Base-by-base conservation (phyloP, 2,888 invertebrate genomes). In the Drosophila infuscata region DNA sequence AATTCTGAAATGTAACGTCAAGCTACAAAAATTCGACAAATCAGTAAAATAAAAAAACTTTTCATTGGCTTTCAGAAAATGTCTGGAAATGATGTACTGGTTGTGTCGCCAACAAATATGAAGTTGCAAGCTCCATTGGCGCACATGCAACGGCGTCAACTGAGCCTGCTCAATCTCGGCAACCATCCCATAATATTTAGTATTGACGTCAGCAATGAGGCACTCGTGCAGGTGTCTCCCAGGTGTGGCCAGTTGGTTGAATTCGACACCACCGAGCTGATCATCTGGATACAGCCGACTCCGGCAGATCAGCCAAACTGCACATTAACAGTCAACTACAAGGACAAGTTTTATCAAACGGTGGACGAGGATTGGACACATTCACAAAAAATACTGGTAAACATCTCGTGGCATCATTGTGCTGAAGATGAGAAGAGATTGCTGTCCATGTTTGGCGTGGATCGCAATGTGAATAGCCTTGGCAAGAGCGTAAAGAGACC, bases 201-300 rank as follows among this genome's bases (percentile, higher is more conserved):
- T 8, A 32, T 79, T 3, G 33, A 48, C 2, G 1, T 41, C 3
- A 56, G 30, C 7, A n/a, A 79, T 29, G 17, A 20, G 6, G 0
- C 0, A 1, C 29, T 64, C 0, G 56, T 61, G 17, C 30, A 48
- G 3, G 73, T 68, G 7, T 3, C 2, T 0, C 68, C 71, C 0
- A 0, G 38, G 0, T 20, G 9, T 0, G 85, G 83, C 3, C 7
- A 2, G 2, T 11, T 83, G 6, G 12, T n/a, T 1, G 53, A 43
- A 0, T 82, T 58, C 35, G 54, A 69, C 12, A 82, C 78, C 35
- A 57, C 25, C 12, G 85, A 82, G 25, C n/a, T 84, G n/a, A 61
- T 7, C n/a, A 32, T 84, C 6, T n/a, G 49, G 7, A 57, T 83
- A 52, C 29, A 49, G n/a, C 66, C 82, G 0, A 11, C 53, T 2